phyloP scores from a whole-genome alignment of 1,140 invertebrate genomes.

The Apocrypta bakeri region DNA sequence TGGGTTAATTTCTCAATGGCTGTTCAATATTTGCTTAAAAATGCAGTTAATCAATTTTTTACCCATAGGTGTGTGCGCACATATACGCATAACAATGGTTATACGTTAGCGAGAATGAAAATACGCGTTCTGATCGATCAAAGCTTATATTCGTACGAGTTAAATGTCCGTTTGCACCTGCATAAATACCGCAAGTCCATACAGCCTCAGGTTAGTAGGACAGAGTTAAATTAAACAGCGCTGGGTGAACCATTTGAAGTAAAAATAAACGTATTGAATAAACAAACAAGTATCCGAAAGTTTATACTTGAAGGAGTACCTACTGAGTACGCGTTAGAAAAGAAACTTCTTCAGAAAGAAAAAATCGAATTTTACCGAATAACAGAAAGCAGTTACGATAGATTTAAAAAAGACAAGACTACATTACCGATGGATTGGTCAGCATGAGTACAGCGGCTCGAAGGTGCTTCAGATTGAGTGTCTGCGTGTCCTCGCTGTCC shows the following conservation, averaged over 20 bases:
- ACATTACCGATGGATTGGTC: conserved; percentile 76
- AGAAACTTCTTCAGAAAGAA: too few species aligned
- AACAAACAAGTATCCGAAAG: too few species aligned
- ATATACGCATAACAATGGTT: too few species aligned
- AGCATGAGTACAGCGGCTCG: conserved; percentile 76
- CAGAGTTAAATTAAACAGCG: background rate
- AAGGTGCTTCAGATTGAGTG: conserved; percentile 77
- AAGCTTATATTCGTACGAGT: background rate
- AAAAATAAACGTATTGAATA: background rate
- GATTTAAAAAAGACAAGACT: background rate
- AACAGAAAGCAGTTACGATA: background rate
- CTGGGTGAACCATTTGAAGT: too few species aligned
- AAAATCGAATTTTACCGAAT: too few species aligned
- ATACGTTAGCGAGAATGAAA: too few species aligned
- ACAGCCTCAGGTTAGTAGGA: background rate
- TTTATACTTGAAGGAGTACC: too few species aligned
- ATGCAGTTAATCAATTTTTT: too few species aligned
- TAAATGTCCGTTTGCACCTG: background rate
- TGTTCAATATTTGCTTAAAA: too few species aligned
- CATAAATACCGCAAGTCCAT: background rate
- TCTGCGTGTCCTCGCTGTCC: conserved; percentile 74
- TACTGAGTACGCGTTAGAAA: too few species aligned
- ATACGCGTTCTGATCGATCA: background rate
- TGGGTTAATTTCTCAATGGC: background rate
- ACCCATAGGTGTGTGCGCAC: too few species aligned